Percentiles rank a stretch among this genome's conserved stretches.
These are phyloP conservation scores for Schizaphis graminum DNA, from an alignment of 2,888 invertebrate species.

Conservation along the genomic window DNA sequence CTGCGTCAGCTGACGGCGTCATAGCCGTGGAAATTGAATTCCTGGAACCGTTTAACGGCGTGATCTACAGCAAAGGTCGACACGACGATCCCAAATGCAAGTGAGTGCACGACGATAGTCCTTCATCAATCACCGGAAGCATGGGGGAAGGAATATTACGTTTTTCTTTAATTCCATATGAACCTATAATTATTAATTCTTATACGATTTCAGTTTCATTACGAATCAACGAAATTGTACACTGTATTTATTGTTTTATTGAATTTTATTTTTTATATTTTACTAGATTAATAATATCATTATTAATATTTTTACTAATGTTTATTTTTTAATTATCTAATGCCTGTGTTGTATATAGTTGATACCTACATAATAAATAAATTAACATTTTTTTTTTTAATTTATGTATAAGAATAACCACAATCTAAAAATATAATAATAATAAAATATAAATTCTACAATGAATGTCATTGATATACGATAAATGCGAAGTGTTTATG, in stretches of 20 bases:
- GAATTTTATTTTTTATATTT: background rate
- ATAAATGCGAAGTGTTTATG: background rate
- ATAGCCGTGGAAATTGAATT: constrained; percentile 76
- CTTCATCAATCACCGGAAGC: background rate
- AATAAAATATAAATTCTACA: background rate
- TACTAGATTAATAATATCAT: background rate
- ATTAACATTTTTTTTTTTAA: no score
- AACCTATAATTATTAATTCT: background rate
- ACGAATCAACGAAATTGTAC: background rate
- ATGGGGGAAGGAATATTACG: background rate
- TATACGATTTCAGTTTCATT: background rate
- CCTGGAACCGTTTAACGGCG: constrained; percentile 77
- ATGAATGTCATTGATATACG: background rate
- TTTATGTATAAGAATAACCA: no score
- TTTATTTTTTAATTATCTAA: background rate
- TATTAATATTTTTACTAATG: background rate
- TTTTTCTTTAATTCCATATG: background rate
- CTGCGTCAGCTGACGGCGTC: constrained; percentile 73
- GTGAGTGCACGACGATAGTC: constrained; percentile 71
- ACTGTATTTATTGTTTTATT: background rate
- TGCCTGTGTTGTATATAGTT: background rate
- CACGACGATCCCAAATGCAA: constrained; percentile 79
- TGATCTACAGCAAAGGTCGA: constrained; percentile 81
- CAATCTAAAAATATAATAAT: background rate
- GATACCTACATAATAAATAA: background rate